Conservation (phyloP, 2,797 vertebrate genomes). For the Nannoperca australis region DNA sequence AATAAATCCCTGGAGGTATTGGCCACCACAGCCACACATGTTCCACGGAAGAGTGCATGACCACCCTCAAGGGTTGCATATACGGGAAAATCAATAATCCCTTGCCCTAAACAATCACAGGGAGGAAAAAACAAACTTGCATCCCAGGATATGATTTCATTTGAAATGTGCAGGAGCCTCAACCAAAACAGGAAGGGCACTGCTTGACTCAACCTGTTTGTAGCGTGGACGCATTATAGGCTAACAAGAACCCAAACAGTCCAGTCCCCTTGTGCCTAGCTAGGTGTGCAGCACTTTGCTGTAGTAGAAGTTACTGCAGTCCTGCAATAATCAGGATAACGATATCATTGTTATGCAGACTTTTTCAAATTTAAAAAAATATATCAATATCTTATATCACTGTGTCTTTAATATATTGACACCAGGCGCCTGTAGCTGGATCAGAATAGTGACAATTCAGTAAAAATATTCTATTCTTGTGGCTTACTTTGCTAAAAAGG, state of each 20-base stretch:
- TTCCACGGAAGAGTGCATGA: not conserved
- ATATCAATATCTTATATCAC: constrained; percentile 6
- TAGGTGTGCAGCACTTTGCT: not conserved
- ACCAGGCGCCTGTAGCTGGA: not conserved
- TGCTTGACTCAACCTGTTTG: constrained; percentile 27
- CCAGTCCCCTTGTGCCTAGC: not conserved
- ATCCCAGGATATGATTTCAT: constrained; percentile 54
- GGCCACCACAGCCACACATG: not conserved
- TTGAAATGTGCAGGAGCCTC: constrained; percentile 30
- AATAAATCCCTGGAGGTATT: constrained; percentile 1
- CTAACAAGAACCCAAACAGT: not conserved
- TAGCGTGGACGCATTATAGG: not conserved
- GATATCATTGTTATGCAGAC: not conserved
- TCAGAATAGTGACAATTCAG: not conserved
- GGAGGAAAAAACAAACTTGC: constrained; percentile 47
- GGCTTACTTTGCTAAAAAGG: not conserved
- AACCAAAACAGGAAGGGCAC: constrained; percentile 54
- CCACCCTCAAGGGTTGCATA: not conserved
- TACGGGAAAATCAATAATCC: not conserved
- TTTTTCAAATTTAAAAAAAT: not conserved
- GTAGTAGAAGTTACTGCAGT: not conserved
- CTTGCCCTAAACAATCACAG: not conserved
- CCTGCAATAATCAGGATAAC: not conserved
- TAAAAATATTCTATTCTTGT: not conserved
- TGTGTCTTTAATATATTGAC: not conserved